phyloP scores from a whole-genome alignment of 2,797 vertebrate species.

The Podargus strigoides region DNA sequence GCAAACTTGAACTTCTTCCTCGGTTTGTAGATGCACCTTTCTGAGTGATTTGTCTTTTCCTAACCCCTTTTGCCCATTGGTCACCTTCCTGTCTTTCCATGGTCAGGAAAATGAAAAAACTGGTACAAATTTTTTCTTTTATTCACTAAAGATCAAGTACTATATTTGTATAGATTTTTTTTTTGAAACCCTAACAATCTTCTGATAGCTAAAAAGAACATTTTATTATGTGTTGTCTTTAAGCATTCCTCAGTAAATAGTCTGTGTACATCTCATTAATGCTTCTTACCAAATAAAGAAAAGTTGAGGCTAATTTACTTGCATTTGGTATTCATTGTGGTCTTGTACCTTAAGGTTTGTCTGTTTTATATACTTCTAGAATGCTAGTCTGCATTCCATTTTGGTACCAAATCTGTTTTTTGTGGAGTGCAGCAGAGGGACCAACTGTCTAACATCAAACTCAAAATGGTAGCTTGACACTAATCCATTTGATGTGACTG shows the following conservation, averaged over 20 bases:
- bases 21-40: not conserved
- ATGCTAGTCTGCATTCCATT: not conserved
- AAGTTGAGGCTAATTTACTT: not conserved
- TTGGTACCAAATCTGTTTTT: rapidly evolving
- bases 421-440: not conserved
- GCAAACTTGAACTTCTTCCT: not conserved
- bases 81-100: not conserved
- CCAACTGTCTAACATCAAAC: not conserved
- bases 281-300: not conserved
- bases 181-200: not conserved
- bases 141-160: not conserved
- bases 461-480: not conserved
- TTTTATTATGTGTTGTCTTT: not conserved
- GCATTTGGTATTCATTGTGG: not conserved
- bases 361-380: not conserved
- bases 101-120: not conserved
- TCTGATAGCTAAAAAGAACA: not conserved
- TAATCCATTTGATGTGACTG: not conserved
- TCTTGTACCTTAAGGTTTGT: not conserved
- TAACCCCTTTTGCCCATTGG: not conserved
- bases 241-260: not conserved
- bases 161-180: not conserved
- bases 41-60: not conserved
- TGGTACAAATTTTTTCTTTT: not conserved
- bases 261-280: not conserved